Evolutionary conservation across 2,888 invertebrate species (phyloP), one percentile per base, ranked within the genome.

Genomic region (Scelioninae gen. 1): DNA sequence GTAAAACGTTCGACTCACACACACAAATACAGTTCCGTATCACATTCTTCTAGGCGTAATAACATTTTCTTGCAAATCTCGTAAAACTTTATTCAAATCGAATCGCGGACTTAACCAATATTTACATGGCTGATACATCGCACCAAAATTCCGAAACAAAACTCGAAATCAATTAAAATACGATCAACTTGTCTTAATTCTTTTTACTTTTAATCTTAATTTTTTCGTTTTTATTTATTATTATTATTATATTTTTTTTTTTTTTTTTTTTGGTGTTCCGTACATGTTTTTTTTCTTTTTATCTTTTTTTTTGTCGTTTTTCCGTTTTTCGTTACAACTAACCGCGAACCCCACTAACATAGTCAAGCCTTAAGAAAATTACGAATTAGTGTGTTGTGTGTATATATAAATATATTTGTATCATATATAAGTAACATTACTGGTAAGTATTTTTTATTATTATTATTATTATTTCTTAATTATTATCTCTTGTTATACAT

Each of bases 1-100:
- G 88, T 91, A 91, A 89, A 91, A 88, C 88, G 88, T 87, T 87
- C 88, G 87, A 88, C 45, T 51, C 82, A 72, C 76, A 72, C 53
- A 60, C 82, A 72, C 43, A 77, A 72, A 55, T 77, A 68, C 68
- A 77, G 77, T 31, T 81, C 16, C 53, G 56, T 83, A 79, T 79
- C 83, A 82, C 82, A 82, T 82, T 82, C 82, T 82, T 82, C 76
- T 82, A 82, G 71, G 77, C 66, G 43, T 77, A 82, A 43, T 71
- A 74, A 71, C 49, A 65, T 43, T 62, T 47, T 49, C 32, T 58
- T 43, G 56, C 5, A 3, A 47, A 56, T 65, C 49, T 7, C 4
- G 47, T 34, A 56, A 23, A 15, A 7, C 29, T 3, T 60, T 55
- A 16, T 56, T 62, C 7, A 15, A 53, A 31, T 62, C 53, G 29